These are phyloP conservation scores for Rhinolophus ferrumequinum DNA, from an alignment of 2,113 vertebrate genomes.

Conservation along the genomic window DNA sequence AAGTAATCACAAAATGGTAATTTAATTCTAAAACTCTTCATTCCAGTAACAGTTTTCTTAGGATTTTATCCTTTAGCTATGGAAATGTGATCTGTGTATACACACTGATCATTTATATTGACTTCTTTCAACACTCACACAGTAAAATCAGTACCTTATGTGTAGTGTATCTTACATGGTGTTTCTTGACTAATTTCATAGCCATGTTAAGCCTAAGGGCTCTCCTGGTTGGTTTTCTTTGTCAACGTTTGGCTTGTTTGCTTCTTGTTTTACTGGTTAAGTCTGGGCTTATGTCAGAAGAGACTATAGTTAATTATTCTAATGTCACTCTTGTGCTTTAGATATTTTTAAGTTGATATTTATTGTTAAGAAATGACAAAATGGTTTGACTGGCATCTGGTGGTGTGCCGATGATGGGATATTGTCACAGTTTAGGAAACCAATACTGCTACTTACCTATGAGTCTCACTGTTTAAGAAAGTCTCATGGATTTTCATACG, in stretches of 20 bases:
- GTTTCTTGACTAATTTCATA: not conserved
- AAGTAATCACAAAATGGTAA: not conserved
- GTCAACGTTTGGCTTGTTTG: not conserved
- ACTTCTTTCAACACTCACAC: not conserved
- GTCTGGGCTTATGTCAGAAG: not conserved
- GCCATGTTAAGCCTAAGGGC: not conserved
- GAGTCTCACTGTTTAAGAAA: not conserved
- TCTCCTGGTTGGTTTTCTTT: not conserved
- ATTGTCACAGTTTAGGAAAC: not conserved
- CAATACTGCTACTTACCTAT: not conserved
- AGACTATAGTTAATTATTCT: not conserved
- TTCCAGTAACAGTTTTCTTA: conserved; percentile 11
- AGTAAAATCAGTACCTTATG: not conserved
- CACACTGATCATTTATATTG: not conserved
- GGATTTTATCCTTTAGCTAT: not conserved
- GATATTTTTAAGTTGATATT: not conserved
- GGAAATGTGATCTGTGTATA: not conserved
- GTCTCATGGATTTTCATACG: not conserved
- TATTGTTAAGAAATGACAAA: conserved; percentile 6
- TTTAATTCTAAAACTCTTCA: not conserved
- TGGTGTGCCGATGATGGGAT: not conserved
- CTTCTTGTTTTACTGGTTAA: not conserved
- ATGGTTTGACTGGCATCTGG: not conserved
- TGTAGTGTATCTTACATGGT: not conserved
- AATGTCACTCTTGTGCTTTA: not conserved